Percentiles rank a stretch among this genome's conserved stretches.
Conservation (phyloP, 2,797 vertebrate genomes). For the Helicolenus hilgendorfi region DNA sequence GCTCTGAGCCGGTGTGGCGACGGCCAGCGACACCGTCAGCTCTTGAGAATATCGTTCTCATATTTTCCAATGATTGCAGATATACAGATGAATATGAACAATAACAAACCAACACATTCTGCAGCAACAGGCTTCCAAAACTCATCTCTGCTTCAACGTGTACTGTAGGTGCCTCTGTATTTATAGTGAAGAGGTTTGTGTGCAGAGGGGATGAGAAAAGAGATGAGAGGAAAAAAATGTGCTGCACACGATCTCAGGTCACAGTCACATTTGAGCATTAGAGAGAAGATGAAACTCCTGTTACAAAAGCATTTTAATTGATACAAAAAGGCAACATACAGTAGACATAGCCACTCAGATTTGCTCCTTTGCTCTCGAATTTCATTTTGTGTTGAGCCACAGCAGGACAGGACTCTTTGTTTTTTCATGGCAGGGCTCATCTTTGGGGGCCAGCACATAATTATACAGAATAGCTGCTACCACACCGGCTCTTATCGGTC, state of each 20-base stretch:
- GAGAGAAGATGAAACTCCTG: not conserved
- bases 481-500: constrained; percentile 88
- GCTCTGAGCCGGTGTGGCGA: not conserved
- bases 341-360: not conserved
- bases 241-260: not conserved
- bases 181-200: constrained; percentile 27
- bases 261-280: not conserved
- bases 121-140: constrained; percentile 94
- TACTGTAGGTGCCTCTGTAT: not conserved
- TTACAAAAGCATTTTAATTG: constrained; percentile 19
- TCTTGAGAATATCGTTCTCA: constrained; percentile 84
- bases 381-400: not conserved
- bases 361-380: not conserved
- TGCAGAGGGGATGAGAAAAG: constrained; percentile 3
- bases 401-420: constrained; percentile 18
- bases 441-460: constrained; percentile 84
- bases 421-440: constrained; percentile 20
- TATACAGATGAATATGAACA: constrained; percentile 79
- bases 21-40: constrained; percentile 91
- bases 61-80: constrained; percentile 85
- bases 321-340: not conserved
- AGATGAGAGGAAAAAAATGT: not conserved
- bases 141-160: not conserved
- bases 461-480: constrained; percentile 90
- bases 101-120: constrained; percentile 93